Evolutionary conservation across 2,888 invertebrate species (phyloP), one percentile per base, ranked within the genome.

Genomic region (Leptothorax acervorum): DNA sequence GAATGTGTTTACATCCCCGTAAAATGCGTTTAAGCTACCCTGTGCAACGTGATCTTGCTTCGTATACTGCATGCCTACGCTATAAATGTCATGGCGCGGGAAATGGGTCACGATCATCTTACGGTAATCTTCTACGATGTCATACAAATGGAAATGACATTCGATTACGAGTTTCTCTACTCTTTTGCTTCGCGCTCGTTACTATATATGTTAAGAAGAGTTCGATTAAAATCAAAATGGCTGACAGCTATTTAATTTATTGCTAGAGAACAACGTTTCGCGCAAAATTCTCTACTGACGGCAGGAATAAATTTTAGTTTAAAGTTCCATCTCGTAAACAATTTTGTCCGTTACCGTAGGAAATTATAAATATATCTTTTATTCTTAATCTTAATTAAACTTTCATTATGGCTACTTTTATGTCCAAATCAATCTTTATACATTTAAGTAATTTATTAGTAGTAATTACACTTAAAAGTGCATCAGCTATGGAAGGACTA

Each of bases 81-180:
- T 79, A 23, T 23, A 79, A 71, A 79, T 60, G 39, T 51, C 15
- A 60, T 18, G 5, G 9, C 3, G 48, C 1, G 23, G 11, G 4
- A 81, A 81, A 35, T 60, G 18, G 39, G 28, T 81, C 60, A 39
- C n/a, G 60, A 81, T 39, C 18, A 28, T 73, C 18, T 60, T 28
- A n/a, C 53, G 35, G 23, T 71, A 71, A 79, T 71, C 28, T 18
- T 51, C 31, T 70, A 55, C 31, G n/a, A 53, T 79, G 57, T 18
- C 57, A 11, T 35, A 73, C 23, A 57, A 66, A 57, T 79, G 73
- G 28, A 73, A 79, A 73, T 60, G 60, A 39, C 48, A 73, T 73
- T 81, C 28, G 23, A 81, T 60, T 73, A 81, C 12, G 28, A 73
- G 35, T 79, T 39, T 45, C 28, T 60, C 11, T 15, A 48, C 18